Conservation (phyloP, 2,797 vertebrate species). For the Caiman crocodilus region DNA sequence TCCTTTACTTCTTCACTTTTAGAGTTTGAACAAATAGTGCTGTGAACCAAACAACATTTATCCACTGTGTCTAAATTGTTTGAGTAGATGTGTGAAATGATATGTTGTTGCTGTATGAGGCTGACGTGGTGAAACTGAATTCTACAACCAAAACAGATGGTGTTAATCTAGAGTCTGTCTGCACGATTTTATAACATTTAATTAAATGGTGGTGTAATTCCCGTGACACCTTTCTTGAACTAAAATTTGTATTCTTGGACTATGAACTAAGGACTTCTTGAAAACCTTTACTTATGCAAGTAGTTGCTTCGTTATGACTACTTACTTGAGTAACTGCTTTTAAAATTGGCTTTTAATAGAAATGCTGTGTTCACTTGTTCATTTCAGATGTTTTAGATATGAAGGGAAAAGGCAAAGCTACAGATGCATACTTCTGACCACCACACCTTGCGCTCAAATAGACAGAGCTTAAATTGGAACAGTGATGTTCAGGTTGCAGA, state of each 20-base stretch:
- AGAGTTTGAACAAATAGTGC: not conserved
- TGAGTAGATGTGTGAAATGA: conserved; percentile 37
- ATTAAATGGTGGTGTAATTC: conserved; percentile 76
- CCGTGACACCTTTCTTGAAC: conserved; percentile 70
- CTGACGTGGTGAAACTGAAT: conserved; percentile 56
- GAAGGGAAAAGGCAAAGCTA: conserved; percentile 24
- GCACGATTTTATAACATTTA: conserved; percentile 74
- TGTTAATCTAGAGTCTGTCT: conserved; percentile 76
- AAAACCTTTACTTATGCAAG: conserved; percentile 61
- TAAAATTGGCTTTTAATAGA: conserved; percentile 33
- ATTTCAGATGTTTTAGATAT: not conserved
- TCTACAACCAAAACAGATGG: conserved; percentile 76
- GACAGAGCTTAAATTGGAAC: not conserved
- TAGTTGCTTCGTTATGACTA: conserved; percentile 52
- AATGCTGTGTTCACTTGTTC: not conserved
- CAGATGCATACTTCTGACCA: not conserved
- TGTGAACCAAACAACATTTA: not conserved
- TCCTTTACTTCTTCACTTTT: conserved; percentile 41
- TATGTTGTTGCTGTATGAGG: conserved; percentile 60
- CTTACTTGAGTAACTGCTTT: conserved; percentile 48
- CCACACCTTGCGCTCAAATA: rapidly evolving
- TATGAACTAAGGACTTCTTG: conserved; percentile 67
- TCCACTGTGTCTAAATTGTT: conserved; percentile 49
- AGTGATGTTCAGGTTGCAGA: not conserved
- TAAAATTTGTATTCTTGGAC: conserved; percentile 70